Evolutionary conservation across 2,888 invertebrate genomes (phyloP).

Genomic region (Atherix ibis): DNA sequence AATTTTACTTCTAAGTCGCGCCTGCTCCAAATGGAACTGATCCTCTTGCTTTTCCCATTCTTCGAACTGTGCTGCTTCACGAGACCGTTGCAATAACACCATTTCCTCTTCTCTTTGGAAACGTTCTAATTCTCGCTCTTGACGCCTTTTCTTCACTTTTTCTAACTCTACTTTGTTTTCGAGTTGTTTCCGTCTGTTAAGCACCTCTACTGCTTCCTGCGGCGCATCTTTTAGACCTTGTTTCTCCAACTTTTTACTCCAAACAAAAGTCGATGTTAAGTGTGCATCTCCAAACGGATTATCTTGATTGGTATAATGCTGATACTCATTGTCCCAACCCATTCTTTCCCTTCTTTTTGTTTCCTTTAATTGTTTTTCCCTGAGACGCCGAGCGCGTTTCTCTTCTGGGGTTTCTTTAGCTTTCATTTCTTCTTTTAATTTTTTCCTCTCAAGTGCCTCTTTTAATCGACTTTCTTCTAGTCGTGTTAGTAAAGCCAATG

Average conservation of each 20-base stretch:
- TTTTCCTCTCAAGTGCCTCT: slow-evolving; percentile 46
- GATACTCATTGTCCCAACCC: slow-evolving; percentile 96
- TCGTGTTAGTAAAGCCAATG: slow-evolving; percentile 50
- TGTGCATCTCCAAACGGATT: slow-evolving; percentile 98
- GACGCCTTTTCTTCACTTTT: slow-evolving; percentile 80
- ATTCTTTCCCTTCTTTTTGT: slow-evolving; percentile 73
- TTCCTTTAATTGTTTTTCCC: slow-evolving; percentile 86
- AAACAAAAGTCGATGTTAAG: slow-evolving; percentile 86
- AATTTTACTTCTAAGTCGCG: slow-evolving; percentile 80
- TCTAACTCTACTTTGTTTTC: slow-evolving; percentile 86
- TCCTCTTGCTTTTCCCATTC: slow-evolving; percentile 96
- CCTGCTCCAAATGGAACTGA: slow-evolving; percentile 94
- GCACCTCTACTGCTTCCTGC: slow-evolving; percentile 62
- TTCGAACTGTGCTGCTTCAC: slow-evolving; percentile 78
- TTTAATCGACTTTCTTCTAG: slow-evolving; percentile 55
- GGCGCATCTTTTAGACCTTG: slow-evolving; percentile 72
- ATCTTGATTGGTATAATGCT: slow-evolving; percentile 94
- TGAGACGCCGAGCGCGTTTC: slow-evolving; percentile 66
- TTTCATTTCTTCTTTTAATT: slow-evolving; percentile 62
- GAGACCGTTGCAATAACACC: slow-evolving; percentile 69
- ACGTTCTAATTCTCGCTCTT: slow-evolving; percentile 77
- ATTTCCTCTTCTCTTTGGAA: slow-evolving; percentile 69
- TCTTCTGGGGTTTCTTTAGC: slow-evolving; percentile 91
- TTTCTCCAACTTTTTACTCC: slow-evolving; percentile 90
- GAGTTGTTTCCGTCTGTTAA: slow-evolving; percentile 73